These are phyloP conservation scores for Epicauta chinensis DNA, from an alignment of 1,140 invertebrate genomes.

Conservation along the genomic window DNA sequence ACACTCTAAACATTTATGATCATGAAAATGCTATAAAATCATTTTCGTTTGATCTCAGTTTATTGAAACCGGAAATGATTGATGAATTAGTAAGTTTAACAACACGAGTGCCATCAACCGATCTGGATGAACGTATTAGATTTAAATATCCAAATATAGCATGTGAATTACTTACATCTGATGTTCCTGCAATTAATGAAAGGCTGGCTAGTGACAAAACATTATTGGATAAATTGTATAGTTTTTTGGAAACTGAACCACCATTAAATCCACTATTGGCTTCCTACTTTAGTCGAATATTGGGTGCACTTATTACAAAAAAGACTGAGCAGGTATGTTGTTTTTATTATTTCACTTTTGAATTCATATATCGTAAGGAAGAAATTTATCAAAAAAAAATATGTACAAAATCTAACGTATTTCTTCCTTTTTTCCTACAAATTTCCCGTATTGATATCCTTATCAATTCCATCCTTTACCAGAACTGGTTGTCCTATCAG, in stretches of 20 bases:
- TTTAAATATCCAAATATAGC: slow-evolving; percentile 91
- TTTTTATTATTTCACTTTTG: not conserved
- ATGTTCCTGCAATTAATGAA: slow-evolving; percentile 81
- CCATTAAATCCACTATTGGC: slow-evolving; percentile 90
- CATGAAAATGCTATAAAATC: too few relatives aligned
- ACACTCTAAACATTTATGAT: too few relatives aligned
- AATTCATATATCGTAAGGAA: too few relatives aligned
- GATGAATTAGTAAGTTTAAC: slow-evolving; percentile 80
- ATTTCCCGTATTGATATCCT: slow-evolving; percentile 18
- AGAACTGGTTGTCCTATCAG: slow-evolving; percentile 90
- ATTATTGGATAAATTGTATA: slow-evolving; percentile 78
- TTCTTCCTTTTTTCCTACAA: slow-evolving; percentile 16
- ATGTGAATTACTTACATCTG: slow-evolving; percentile 87
- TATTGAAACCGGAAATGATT: slow-evolving; percentile 75
- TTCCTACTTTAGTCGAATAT: slow-evolving; percentile 92
- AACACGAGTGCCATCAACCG: slow-evolving; percentile 73
- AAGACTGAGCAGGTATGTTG: slow-evolving; percentile 67
- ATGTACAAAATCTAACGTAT: not conserved
- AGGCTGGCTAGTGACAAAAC: slow-evolving; percentile 69
- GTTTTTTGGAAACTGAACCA: slow-evolving; percentile 79
- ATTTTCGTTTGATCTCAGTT: too few relatives aligned
- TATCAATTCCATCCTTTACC: slow-evolving; percentile 20
- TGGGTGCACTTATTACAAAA: slow-evolving; percentile 77
- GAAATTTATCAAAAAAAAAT: not conserved
- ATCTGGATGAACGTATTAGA: slow-evolving; percentile 67